These are phyloP conservation scores for Sardinella longiceps DNA, from an alignment of 2,797 vertebrate species.

Conservation along the genomic window DNA sequence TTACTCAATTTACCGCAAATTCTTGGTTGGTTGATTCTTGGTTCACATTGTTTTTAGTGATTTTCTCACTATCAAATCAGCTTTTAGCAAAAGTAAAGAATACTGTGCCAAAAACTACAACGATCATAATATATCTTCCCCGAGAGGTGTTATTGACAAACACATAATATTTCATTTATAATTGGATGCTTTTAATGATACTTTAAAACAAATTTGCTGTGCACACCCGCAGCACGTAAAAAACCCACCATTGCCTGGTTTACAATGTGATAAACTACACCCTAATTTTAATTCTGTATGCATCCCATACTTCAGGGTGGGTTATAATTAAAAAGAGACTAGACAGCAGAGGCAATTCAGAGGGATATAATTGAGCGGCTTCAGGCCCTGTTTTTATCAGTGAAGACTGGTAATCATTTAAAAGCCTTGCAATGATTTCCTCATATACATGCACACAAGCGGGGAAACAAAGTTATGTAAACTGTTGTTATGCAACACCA, in stretches of 20 bases:
- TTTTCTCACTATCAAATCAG: background rate
- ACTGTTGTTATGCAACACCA: slow-evolving; percentile 22
- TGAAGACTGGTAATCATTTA: slow-evolving; percentile 31
- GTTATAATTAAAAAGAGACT: slow-evolving; percentile 67
- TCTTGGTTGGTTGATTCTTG: background rate
- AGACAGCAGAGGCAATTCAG: slow-evolving; percentile 74
- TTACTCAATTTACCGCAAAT: background rate
- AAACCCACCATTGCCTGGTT: background rate
- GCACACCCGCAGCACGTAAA: background rate
- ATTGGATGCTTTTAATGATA: background rate
- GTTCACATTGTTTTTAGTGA: background rate
- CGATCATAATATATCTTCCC: background rate
- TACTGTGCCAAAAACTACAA: background rate
- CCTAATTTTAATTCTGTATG: slow-evolving; percentile 61
- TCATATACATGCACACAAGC: background rate
- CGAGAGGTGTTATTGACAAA: background rate
- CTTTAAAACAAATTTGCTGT: background rate
- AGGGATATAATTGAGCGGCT: slow-evolving; percentile 73
- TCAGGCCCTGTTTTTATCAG: slow-evolving; percentile 33
- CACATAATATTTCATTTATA: background rate
- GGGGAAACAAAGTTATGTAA: slow-evolving; percentile 25
- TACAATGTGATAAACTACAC: slow-evolving; percentile 29
- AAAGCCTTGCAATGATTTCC: slow-evolving; percentile 10
- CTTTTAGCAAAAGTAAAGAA: background rate
- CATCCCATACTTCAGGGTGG: slow-evolving; percentile 70